Conservation (phyloP, 2,797 vertebrate genomes). For the Microchirus variegatus region DNA sequence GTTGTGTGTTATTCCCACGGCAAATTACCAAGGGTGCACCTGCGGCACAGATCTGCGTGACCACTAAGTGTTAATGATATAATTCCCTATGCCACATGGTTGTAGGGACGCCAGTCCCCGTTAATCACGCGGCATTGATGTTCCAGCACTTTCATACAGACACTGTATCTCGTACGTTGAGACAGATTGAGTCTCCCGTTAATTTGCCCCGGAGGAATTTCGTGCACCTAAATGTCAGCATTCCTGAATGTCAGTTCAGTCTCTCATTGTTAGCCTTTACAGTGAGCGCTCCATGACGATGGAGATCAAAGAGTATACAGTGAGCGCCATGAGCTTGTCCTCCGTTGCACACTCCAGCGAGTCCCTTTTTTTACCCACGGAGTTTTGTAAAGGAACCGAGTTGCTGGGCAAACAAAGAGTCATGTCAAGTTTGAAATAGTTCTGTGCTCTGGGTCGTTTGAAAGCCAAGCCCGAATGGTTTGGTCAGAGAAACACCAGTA, state of each 20-base stretch:
- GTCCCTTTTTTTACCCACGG: conserved; percentile 60
- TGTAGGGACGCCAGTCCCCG: neutral
- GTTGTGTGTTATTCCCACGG: no score
- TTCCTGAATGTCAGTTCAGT: conserved; percentile 26
- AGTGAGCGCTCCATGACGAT: conserved; percentile 30
- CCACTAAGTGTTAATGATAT: no score
- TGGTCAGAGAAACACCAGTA: conserved; percentile 29
- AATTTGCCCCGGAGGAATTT: conserved; percentile 8
- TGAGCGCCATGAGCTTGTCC: conserved; percentile 37
- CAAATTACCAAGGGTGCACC: no score
- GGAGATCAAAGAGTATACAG: conserved; percentile 48
- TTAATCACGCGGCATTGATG: neutral
- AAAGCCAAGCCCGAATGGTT: conserved; percentile 36
- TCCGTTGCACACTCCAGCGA: conserved; percentile 1
- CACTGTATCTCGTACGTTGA: neutral
- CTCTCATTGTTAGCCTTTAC: conserved; percentile 53
- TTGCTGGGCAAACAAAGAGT: conserved; percentile 17
- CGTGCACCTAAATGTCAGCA: conserved; percentile 53
- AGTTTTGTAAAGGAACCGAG: conserved; percentile 40
- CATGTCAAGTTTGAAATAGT: conserved; percentile 35
- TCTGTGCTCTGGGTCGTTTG: conserved; percentile 11
- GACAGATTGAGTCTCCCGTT: conserved; percentile 1
- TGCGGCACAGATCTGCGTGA: no score
- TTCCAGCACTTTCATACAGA: neutral
- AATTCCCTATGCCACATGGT: no score